Evolutionary conservation across 2,888 invertebrate genomes (phyloP).

Genomic region (Lamellibrachia columna): DNA sequence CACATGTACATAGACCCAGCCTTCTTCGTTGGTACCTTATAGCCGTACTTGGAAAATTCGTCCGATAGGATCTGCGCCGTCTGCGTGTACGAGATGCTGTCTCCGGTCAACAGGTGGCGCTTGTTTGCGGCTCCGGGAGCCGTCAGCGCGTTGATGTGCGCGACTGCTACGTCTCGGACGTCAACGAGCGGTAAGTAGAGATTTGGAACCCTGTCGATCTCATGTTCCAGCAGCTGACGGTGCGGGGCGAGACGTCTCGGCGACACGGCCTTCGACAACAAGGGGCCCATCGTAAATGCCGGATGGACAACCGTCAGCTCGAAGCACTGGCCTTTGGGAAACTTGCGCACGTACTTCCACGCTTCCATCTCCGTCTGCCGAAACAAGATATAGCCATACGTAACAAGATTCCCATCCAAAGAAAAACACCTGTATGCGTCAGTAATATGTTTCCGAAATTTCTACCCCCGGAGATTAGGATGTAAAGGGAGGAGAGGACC

Average conservation of each 20-base stretch:
- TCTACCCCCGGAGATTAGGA: no score
- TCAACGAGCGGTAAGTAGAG: conserved; percentile 68
- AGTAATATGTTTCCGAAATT: no score
- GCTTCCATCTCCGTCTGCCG: not conserved
- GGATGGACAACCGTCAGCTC: conserved; percentile 40
- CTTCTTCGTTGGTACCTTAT: conserved; percentile 64
- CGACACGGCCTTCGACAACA: not conserved
- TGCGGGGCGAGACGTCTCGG: not conserved
- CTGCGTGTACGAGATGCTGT: conserved; percentile 67
- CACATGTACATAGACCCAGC: conserved; percentile 65
- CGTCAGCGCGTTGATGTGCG: conserved; percentile 39
- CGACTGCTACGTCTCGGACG: conserved; percentile 68
- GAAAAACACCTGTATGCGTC: not conserved
- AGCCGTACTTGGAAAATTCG: conserved; percentile 67
- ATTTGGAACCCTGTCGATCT: conserved; percentile 55
- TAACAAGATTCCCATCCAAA: no score
- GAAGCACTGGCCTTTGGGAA: conserved; percentile 49
- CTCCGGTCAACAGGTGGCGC: conserved; percentile 65
- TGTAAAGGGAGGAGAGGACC: no score
- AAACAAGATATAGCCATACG: not conserved
- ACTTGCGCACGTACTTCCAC: conserved; percentile 41
- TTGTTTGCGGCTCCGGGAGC: conserved; percentile 42
- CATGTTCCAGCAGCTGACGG: conserved; percentile 20
- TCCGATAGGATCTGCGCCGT: conserved; percentile 67
- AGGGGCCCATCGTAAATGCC: conserved; percentile 38